These are phyloP conservation scores for Heterodera schachtii DNA, from an alignment of 1,140 invertebrate species.

Conservation along the genomic window DNA sequence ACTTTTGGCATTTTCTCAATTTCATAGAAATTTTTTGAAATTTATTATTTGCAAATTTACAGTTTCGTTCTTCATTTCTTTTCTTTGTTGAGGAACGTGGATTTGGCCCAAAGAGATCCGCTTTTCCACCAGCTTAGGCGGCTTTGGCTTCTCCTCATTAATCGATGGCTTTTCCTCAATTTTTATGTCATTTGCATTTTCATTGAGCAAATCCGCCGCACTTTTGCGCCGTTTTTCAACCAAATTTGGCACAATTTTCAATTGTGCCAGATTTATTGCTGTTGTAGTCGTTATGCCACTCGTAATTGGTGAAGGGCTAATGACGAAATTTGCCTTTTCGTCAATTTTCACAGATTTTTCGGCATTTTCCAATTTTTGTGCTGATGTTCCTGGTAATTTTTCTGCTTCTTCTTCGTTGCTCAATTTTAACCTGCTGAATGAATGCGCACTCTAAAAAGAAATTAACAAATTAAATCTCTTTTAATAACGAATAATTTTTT, in stretches of 20 bases:
- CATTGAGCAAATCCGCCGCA: neutral
- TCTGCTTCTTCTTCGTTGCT: neutral
- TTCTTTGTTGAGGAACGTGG: conserved; percentile 1
- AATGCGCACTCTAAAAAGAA: neutral
- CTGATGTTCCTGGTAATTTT: neutral
- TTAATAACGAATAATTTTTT: no score
- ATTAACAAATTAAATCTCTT: no score
- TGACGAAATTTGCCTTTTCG: neutral
- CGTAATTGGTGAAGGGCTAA: no score
- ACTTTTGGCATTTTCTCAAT: neutral
- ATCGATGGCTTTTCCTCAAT: neutral
- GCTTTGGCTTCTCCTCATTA: neutral
- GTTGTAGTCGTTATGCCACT: no score
- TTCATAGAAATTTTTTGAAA: neutral
- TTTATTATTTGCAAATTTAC: neutral
- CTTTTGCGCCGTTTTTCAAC: neutral
- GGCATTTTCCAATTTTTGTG: neutral
- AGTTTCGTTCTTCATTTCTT: neutral
- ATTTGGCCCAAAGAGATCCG: conserved; percentile 16
- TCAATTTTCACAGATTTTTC: neutral
- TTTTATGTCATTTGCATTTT: neutral
- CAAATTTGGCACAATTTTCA: neutral
- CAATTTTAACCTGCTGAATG: neutral
- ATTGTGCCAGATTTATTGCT: neutral
- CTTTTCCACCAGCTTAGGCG: conserved; percentile 3